A percentile compares a stretch with the other conserved stretches of the same genome.
Conservation (phyloP, 2,888 invertebrate genomes). For the Hymenopus coronatus region DNA sequence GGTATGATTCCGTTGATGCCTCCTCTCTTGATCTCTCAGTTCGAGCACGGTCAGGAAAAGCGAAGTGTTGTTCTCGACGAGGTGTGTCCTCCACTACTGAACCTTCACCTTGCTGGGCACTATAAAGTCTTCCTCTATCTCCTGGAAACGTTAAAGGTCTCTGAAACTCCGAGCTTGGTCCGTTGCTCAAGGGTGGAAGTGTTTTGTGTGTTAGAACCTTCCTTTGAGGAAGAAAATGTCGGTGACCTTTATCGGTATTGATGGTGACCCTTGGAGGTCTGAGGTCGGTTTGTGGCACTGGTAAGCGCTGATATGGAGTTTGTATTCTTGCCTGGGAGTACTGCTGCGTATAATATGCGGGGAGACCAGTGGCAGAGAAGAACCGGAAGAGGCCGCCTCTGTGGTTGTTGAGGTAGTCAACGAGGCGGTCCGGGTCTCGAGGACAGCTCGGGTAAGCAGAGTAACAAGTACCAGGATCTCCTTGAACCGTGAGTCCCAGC, state of each 20-base stretch:
- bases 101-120: background rate
- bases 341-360: background rate
- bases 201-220: background rate
- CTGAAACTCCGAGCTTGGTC: background rate
- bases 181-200: background rate
- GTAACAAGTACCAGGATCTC: constrained; percentile 58
- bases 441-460: constrained; percentile 73
- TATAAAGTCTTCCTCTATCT: background rate
- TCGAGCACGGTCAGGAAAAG: background rate
- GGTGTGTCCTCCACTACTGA: background rate
- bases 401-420: constrained; percentile 78
- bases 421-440: constrained; percentile 65
- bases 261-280: background rate
- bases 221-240: background rate
- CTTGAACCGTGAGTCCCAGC: constrained; percentile 67
- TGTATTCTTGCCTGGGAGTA: background rate
- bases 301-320: background rate
- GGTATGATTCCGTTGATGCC: background rate
- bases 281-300: background rate
- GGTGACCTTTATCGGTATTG: background rate
- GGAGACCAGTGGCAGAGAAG: constrained; percentile 47
- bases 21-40: background rate
- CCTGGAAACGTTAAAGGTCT: background rate
- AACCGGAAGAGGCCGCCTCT: constrained; percentile 83
- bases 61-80: background rate